A percentile compares a stretch with the other conserved stretches of the same genome.
These are phyloP conservation scores for Chaetodon trifascialis DNA, from an alignment of 2,113 vertebrate species.

Conservation along the genomic window DNA sequence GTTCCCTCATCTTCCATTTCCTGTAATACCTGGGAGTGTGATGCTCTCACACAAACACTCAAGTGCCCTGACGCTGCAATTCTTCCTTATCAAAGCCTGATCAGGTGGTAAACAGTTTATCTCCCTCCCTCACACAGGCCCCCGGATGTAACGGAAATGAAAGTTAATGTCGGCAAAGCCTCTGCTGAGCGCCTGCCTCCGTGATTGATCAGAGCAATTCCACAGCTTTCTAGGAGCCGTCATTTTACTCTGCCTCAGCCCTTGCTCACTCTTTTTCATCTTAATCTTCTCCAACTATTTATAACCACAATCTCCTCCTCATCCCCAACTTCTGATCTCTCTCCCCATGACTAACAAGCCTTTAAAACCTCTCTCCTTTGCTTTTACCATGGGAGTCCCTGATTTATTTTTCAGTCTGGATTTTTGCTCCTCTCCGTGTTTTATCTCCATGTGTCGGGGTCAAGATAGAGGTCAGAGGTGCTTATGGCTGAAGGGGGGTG, in stretches of 20 bases:
- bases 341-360: slow-evolving; percentile 29
- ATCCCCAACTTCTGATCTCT: slow-evolving; percentile 31
- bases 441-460: slow-evolving; percentile 49
- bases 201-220: slow-evolving; percentile 72
- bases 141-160: slow-evolving; percentile 70
- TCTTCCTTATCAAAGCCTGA: slow-evolving; percentile 64
- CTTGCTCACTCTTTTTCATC: slow-evolving; percentile 33
- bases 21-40: slow-evolving; percentile 35
- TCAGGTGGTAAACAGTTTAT: slow-evolving; percentile 72
- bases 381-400: neutral
- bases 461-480: slow-evolving; percentile 58
- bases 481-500: slow-evolving; percentile 34
- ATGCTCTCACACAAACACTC: slow-evolving; percentile 12
- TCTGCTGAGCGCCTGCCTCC: slow-evolving; percentile 44
- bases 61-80: slow-evolving; percentile 23
- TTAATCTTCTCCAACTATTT: slow-evolving; percentile 36
- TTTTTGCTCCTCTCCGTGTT: slow-evolving; percentile 17
- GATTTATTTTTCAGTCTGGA: slow-evolving; percentile 17
- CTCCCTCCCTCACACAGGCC: slow-evolving; percentile 39
- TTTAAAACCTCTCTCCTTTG: slow-evolving; percentile 26
- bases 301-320: slow-evolving; percentile 41
- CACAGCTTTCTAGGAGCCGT: slow-evolving; percentile 42
- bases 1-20: slow-evolving; percentile 57
- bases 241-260: slow-evolving; percentile 33
- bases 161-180: slow-evolving; percentile 53